Conservation (phyloP, 2,797 vertebrate genomes). For the Sebastes steindachneri region DNA sequence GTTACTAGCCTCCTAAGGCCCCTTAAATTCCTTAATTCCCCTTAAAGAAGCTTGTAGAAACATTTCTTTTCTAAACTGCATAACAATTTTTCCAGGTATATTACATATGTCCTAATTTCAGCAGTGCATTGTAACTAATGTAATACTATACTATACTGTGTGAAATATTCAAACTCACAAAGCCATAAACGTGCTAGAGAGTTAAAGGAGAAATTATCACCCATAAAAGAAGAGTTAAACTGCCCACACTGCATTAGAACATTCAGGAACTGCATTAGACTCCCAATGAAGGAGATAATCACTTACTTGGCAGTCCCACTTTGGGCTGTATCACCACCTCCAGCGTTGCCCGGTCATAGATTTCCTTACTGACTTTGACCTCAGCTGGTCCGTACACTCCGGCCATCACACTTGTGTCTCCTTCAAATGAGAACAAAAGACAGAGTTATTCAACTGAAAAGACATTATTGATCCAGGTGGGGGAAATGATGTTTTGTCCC, state of each 20-base stretch:
- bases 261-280: not conserved
- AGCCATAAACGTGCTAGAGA: not conserved
- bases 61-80: not conserved
- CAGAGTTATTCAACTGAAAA: not conserved
- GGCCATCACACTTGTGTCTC: constrained; percentile 89
- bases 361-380: constrained; percentile 92
- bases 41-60: not conserved
- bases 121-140: not conserved
- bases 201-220: not conserved
- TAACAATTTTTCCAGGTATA: not conserved
- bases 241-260: not conserved
- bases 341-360: constrained; percentile 90
- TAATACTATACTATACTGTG: not conserved
- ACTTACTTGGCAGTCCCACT: constrained; percentile 87
- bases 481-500: not conserved
- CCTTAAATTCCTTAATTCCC: not conserved
- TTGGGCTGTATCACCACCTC: constrained; percentile 91
- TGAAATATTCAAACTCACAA: not conserved
- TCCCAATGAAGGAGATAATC: not conserved
- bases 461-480: not conserved
- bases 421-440: constrained; percentile 64
- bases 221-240: not conserved
- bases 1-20: not conserved
- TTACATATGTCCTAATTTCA: not conserved
- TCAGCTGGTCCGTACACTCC: constrained; percentile 93